Evolutionary conservation across 2,113 vertebrate genomes (phyloP), one percentile per base, ranked within the genome.

Genomic region (Haemorhous mexicanus): DNA sequence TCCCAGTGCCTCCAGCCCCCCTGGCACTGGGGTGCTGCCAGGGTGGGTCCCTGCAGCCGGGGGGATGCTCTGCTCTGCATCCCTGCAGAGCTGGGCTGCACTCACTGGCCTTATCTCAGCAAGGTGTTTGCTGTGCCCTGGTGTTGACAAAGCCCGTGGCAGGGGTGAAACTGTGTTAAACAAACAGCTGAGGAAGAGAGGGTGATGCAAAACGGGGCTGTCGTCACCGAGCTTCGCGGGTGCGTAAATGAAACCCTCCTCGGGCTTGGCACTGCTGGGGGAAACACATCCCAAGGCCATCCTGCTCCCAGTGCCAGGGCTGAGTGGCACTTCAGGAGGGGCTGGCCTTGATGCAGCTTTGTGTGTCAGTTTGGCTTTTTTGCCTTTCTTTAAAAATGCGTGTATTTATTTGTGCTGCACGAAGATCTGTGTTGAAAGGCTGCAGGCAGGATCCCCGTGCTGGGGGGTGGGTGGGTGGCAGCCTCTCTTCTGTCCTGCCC

Each of bases 11-110:
- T 19, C n/a, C 33, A 14, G 6, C 68, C 75, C 66, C 55, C 13
- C 6, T 33, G 80, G 50, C 55, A 6, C 30, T 2, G 1, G 0
- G 41, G 4, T 8, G 27, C 50, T 49, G 39, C 72, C 1, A 2
- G 63, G 8, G 2, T 4, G 33, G 35, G 8, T 62, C 27, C 47
- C 3, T 6, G 35, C 23, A 35, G 19, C 55, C 0, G 0, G 6
- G 22, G 43, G 59, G 59, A 27, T 81, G 79, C 69, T 85, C 24
- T 21, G 12, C 27, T 2, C 73, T 7, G 35, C 16, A 43, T n/a
- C n/a, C n/a, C n/a, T n/a, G n/a, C 10, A 1, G 61, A 16, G 62
- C 22, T 2, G 59, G 58, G 24, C 8, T 44, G 32, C 3, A 12
- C 17, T 0, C 7, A 46, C 74, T 5, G 13, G 11, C 5, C 26